phyloP scores from a whole-genome alignment of 2,888 invertebrate genomes.

The Oscheius myriophilus region DNA sequence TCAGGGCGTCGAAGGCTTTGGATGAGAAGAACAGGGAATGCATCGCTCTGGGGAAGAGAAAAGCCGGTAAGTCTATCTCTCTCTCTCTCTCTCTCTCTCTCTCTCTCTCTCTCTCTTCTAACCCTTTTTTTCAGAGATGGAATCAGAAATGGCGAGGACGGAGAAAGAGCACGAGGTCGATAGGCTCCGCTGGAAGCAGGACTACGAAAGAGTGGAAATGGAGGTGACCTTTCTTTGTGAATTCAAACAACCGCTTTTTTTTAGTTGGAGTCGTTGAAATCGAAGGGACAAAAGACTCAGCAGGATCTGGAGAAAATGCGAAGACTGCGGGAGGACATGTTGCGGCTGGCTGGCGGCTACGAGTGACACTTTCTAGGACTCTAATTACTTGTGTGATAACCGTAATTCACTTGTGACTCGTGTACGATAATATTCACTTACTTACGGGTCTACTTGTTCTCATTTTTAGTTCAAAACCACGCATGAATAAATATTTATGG shows the following conservation, averaged over 20 bases:
- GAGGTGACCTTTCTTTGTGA: conserved; percentile 7
- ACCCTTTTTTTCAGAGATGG: conserved; percentile 14
- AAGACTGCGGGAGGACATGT: conserved; percentile 32
- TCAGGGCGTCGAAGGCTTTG: conserved; percentile 19
- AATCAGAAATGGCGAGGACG: conserved; percentile 15
- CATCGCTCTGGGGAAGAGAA: background rate
- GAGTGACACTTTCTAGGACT: background rate
- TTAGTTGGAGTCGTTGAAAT: conserved; percentile 18
- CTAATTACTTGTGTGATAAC: background rate
- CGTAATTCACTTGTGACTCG: no score
- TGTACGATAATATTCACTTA: no score
- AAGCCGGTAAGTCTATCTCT: conserved; percentile 1
- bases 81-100: no score
- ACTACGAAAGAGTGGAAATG: conserved; percentile 6
- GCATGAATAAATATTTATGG: no score
- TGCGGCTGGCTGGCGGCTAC: conserved; percentile 29
- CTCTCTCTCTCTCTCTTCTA: no score
- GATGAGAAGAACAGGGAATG: conserved; percentile 16
- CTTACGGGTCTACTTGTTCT: no score
- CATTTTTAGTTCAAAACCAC: no score
- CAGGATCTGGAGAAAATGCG: conserved; percentile 30
- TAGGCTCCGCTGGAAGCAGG: background rate
- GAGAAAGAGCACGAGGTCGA: conserved; percentile 21
- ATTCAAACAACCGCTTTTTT: background rate
- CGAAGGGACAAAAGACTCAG: conserved; percentile 28